Percentiles rank a stretch among this genome's conserved stretches.
phyloP scores from a whole-genome alignment of 2,888 invertebrate species.

The Leptinotarsa peninsularis region DNA sequence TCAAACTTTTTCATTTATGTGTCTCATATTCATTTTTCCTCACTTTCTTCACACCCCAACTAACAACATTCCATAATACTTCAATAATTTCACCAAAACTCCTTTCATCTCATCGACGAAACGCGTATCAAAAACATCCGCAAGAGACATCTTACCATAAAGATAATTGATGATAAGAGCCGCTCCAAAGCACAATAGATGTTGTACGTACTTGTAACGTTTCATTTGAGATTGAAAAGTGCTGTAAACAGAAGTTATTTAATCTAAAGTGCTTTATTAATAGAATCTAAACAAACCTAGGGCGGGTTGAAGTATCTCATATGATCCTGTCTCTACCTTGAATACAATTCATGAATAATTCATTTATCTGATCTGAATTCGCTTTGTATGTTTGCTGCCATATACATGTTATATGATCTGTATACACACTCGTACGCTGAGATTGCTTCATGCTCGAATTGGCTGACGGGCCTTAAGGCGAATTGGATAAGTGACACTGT shows the following conservation, averaged over 20 bases:
- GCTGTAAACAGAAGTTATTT: conserved; percentile 61
- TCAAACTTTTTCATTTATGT: too few relatives aligned
- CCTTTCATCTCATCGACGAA: conserved; percentile 1
- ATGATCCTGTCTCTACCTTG: conserved; percentile 62
- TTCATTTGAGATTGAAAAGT: conserved; percentile 60
- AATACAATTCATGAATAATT: conserved; percentile 63
- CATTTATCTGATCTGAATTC: conserved; percentile 63
- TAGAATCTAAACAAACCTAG: conserved; percentile 61
- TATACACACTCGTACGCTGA: conserved; percentile 55
- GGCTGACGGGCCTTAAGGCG: conserved; percentile 59
- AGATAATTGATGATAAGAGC: conserved; percentile 46
- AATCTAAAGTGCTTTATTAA: conserved; percentile 64
- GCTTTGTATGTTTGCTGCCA: conserved; percentile 63
- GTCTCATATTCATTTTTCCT: too few relatives aligned
- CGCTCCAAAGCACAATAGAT: conserved; percentile 46
- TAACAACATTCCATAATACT: neutral
- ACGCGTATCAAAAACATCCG: conserved; percentile 10
- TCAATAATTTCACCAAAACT: neutral
- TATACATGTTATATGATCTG: conserved; percentile 63
- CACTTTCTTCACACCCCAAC: too few relatives aligned
- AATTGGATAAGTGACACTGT: conserved; percentile 54
- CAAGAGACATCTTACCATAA: conserved; percentile 23
- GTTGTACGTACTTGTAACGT: conserved; percentile 55
- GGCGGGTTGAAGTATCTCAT: conserved; percentile 53
- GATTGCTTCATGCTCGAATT: conserved; percentile 56